Conservation (phyloP, 64 coral and sea anemone genomes). For the Actinia equina region DNA sequence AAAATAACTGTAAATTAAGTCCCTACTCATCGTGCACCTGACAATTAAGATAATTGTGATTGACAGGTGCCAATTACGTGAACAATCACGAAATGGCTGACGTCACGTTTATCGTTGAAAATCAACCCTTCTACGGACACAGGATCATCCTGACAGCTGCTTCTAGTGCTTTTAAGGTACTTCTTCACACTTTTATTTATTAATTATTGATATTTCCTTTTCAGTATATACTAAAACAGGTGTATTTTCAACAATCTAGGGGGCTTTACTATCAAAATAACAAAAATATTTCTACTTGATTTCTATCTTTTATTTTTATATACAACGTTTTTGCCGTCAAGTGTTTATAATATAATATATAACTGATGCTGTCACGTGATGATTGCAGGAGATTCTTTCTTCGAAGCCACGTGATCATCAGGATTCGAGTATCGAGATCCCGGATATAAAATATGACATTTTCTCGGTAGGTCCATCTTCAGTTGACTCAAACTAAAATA, state of each 20-base stretch:
- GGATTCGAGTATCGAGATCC: conserved; percentile 64
- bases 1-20: too few species aligned
- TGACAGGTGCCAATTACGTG: conserved; percentile 73
- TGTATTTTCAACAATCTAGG: too few species aligned
- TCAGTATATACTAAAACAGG: too few species aligned
- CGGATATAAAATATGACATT: conserved; percentile 81
- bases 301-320: too few species aligned
- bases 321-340: too few species aligned
- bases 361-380: background rate
- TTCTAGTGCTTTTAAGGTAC: conserved; percentile 72
- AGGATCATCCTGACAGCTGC: conserved; percentile 85
- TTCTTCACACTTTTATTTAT: background rate
- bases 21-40: too few species aligned
- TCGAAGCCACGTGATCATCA: conserved; percentile 16
- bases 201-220: too few species aligned
- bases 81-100: conserved; percentile 88
- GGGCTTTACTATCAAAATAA: too few species aligned
- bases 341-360: too few species aligned
- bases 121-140: conserved; percentile 76
- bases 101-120: conserved; percentile 69
- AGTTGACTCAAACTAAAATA: too few species aligned
- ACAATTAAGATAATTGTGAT: background rate
- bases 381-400: background rate
- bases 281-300: too few species aligned
- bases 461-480: conserved; percentile 43